Base-by-base conservation (phyloP, 2,888 invertebrate species). In the Platycheirus rosarum region DNA sequence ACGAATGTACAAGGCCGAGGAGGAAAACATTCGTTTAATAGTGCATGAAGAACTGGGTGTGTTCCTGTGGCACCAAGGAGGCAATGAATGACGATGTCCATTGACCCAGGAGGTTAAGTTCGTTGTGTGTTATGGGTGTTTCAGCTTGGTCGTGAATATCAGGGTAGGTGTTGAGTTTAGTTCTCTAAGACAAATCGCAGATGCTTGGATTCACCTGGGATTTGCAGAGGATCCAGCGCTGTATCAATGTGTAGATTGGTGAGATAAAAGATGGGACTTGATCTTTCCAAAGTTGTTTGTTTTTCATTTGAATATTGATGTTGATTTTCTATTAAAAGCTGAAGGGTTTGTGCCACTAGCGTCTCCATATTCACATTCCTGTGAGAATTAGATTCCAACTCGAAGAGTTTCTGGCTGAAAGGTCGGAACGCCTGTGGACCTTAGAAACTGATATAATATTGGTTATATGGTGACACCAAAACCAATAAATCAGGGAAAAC, bases 41-140 rank as follows among this genome's bases (percentile, higher is more conserved):
- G 76, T 66, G 65, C 80, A 80, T 80, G 76, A 48, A 66, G 37
- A 70, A 76, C 76, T 76, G 70, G 80, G 80, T 70, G 80, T 80
- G 80, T 75, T 71, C 37, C 48, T 42, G 11, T 46, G 32, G 65
- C 60, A 49, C 51, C 53, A 48, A 51, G 57, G 69, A 60, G 18
- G 60, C 44, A 65, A 66, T 70, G 51, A 65, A 62, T 66, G 51
- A 51, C 70, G 66, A 76, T 76, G 80, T 80, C 66, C 76, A 66
- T 66, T 76, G 80, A 76, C 80, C 80, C 53, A 35, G 29, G 70
- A 75, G 79, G 57, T 70, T 75, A 75, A 65, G 49, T 70, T 75
- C 26, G 44, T 44, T 46, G 48, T 66, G 46, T 73, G 60, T 40
- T 65, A 37, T 71, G 44, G 51, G 46, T 48, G 23, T 70, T 23